These are phyloP conservation scores for Drosophila mimetica DNA, from an alignment of 2,888 invertebrate genomes.

Conservation along the genomic window DNA sequence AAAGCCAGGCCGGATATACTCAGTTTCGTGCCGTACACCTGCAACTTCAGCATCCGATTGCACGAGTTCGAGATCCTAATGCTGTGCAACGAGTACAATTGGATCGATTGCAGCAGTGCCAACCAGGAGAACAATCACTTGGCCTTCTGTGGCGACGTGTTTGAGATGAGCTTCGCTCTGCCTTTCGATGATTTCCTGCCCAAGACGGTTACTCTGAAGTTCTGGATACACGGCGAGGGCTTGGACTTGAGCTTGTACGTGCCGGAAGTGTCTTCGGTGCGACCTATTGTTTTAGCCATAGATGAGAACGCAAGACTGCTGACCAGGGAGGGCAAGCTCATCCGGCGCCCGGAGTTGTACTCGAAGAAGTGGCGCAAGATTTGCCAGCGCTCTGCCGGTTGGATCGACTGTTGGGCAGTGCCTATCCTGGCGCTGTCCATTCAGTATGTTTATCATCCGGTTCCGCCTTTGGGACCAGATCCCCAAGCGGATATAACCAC, in stretches of 20 bases:
- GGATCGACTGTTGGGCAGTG: conserved; percentile 98
- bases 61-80: conserved; percentile 98
- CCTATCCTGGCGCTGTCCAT: conserved; percentile 97
- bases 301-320: conserved; percentile 95
- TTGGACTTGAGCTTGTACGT: conserved; percentile 95
- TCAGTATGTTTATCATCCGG: conserved; percentile 95
- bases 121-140: conserved; percentile 97
- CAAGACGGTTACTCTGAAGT: conserved; percentile 93
- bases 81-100: conserved; percentile 97
- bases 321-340: conserved; percentile 89
- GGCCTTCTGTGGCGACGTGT: conserved; percentile 96
- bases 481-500: conserved; percentile 97
- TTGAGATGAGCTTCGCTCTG: conserved; percentile 96
- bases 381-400: conserved; percentile 89
- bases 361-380: conserved; percentile 92
- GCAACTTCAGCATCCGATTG: conserved; percentile 94
- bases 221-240: conserved; percentile 98
- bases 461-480: conserved; percentile 93
- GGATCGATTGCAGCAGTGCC: conserved; percentile 99
- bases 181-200: conserved; percentile 98
- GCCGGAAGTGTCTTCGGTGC: conserved; percentile 95
- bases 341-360: conserved; percentile 85
- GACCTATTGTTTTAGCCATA: conserved; percentile 92
- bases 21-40: conserved; percentile 98
- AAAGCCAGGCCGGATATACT: conserved; percentile 97